Evolutionary conservation across 2,888 invertebrate species (phyloP), one percentile per base, ranked within the genome.

Genomic region (Lordiphosa andalusiaca): DNA sequence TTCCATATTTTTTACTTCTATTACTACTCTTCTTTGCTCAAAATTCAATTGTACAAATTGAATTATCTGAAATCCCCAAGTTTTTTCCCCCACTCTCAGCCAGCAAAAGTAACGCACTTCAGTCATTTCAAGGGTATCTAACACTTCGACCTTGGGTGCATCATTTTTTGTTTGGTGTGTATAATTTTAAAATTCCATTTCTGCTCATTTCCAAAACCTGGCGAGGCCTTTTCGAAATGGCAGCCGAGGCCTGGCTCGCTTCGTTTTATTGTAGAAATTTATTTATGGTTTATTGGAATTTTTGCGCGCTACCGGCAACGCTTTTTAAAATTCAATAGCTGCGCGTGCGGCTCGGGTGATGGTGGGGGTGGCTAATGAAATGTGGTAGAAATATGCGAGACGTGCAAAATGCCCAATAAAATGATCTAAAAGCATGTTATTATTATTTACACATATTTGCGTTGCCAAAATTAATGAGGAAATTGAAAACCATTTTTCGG

Each of bases 231-330:
- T 67, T 53, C 59, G 42, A 55, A 72, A 73, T 65, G 58, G 57
- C 48, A 49, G 82, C 84, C 74, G 84, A 77, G 75, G 75, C 84
- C 49, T 81, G 75, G 75, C 85, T 84, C 85, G 75, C 83, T 84
- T 76, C 60, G 74, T 60, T 71, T 71, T 83, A 74, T 82, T 84
- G 77, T 81, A 69, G 67, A 84, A 76, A 85, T 85, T 84, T 81
- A 81, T 84, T 84, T 84, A 81, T 84, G 85, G 82, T 69, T 77
- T 84, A 82, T 85, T 85, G 80, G 84, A 85, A 81, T 81, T 81
- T 81, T 76, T 73, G 70, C 81, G 74, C 71, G 82, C 80, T 85
- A 81, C 85, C 85, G 80, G 80, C 77, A 81, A 63, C 66, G 73
- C 69, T 76, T 76, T 82, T 77, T 49, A 63, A 78, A 78, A 83